Percentiles rank a stretch among this genome's conserved stretches.
These are phyloP conservation scores for Rhorus exstirpatorius DNA, from an alignment of 2,888 invertebrate species.

Conservation along the genomic window DNA sequence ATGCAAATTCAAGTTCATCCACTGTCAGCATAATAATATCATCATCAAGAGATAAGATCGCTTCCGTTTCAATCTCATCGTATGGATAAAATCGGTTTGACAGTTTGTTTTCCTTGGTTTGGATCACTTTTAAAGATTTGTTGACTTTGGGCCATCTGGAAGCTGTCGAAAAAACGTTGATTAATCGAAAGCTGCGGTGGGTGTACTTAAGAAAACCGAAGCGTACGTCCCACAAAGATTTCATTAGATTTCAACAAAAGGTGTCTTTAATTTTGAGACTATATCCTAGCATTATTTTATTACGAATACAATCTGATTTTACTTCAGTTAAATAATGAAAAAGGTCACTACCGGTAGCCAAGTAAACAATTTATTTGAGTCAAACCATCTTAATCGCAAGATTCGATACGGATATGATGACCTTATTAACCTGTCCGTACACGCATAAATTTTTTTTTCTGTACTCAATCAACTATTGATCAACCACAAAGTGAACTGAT, in stretches of 20 bases:
- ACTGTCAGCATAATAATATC: conserved; percentile 98
- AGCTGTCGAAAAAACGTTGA: conserved; percentile 87
- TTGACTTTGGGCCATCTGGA: conserved; percentile 95
- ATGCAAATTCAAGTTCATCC: conserved; percentile 98
- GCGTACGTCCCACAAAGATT: background rate
- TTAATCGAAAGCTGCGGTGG: background rate
- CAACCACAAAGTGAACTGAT: no score
- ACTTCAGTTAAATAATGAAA: no score
- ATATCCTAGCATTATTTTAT: no score
- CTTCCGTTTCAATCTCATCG: conserved; percentile 98
- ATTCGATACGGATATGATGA: no score
- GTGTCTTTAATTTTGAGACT: no score
- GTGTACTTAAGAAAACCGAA: background rate
- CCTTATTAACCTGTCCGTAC: no score
- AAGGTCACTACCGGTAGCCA: no score
- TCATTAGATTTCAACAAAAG: background rate
- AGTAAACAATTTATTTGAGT: no score
- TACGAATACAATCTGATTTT: no score
- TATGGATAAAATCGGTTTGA: conserved; percentile 99
- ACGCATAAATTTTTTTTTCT: no score
- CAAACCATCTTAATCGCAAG: no score
- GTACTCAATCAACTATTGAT: no score
- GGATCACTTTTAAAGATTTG: conserved; percentile 96
- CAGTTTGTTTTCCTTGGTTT: conserved; percentile 95
- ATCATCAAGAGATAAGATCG: conserved; percentile 97